Percentiles rank a stretch among this genome's conserved stretches.
phyloP scores from a whole-genome alignment of 2,113 vertebrate genomes.

The Fukomys damarensis region DNA sequence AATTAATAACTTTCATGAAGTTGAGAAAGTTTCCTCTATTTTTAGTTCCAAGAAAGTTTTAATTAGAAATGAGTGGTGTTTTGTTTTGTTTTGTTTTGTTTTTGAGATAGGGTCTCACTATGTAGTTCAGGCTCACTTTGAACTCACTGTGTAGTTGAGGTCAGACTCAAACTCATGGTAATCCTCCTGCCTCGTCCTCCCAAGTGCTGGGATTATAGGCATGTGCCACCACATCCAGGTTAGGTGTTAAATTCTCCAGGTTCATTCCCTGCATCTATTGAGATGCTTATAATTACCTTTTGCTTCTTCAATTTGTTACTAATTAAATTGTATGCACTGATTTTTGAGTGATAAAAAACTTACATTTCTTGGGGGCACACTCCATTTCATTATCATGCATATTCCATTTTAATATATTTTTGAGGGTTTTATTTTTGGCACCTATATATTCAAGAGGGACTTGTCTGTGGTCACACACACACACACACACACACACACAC shows the following conservation, averaged over 20 bases:
- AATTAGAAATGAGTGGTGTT: neutral
- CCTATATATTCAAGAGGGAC: neutral
- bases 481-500: too few relatives aligned
- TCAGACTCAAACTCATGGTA: neutral
- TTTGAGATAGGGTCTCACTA: neutral
- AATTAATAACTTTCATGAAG: neutral
- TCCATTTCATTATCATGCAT: neutral
- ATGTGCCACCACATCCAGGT: neutral
- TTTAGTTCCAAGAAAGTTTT: neutral
- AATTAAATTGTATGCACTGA: neutral
- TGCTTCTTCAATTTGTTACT: neutral
- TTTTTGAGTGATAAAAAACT: neutral
- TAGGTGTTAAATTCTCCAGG: neutral
- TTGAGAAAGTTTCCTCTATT: neutral
- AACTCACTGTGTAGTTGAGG: neutral
- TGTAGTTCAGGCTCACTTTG: neutral
- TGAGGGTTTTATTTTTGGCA: neutral
- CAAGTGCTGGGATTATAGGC: neutral
- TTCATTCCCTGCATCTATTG: neutral
- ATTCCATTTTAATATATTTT: neutral
- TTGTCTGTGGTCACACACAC: neutral
- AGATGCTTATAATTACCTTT: neutral
- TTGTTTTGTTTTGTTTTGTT: neutral
- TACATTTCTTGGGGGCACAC: neutral
- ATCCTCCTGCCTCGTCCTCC: neutral